phyloP scores from a whole-genome alignment of 2,797 vertebrate genomes.

The Sitta carolinensis region DNA sequence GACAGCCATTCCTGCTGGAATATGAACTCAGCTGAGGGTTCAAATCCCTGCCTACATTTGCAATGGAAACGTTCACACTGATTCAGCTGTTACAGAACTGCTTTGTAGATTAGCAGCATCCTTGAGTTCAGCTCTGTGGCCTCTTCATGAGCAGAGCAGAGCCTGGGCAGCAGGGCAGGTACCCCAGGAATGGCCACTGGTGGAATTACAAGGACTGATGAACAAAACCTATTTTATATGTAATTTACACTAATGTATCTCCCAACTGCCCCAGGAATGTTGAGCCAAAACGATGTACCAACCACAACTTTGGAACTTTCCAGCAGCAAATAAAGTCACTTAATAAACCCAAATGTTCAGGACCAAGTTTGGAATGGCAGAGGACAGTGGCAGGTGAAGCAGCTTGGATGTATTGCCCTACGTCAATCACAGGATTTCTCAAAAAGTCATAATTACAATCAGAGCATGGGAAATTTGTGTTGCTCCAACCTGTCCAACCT shows the following conservation, averaged over 20 bases:
- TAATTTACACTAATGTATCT: accelerated
- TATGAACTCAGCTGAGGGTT: neutral
- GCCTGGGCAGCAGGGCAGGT: neutral
- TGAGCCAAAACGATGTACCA: neutral
- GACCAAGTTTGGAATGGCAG: neutral
- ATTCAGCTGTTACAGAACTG: neutral
- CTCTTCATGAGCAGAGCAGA: neutral
- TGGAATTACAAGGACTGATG: neutral
- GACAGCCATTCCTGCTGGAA: neutral
- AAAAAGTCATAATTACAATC: neutral
- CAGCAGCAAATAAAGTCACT: neutral
- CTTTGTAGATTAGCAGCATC: neutral
- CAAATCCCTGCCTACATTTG: neutral
- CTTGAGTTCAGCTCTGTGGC: neutral
- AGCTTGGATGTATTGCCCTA: neutral
- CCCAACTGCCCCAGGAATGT: neutral
- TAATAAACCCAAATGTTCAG: neutral
- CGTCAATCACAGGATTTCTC: neutral
- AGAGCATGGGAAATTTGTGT: neutral
- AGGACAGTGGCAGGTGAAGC: neutral
- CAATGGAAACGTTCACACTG: neutral
- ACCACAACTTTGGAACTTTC: neutral
- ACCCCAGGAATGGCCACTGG: neutral
- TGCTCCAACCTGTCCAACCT: neutral
- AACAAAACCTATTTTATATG: neutral